phyloP scores from a whole-genome alignment of 2,113 vertebrate genomes.

The Sebastes schlegelii region DNA sequence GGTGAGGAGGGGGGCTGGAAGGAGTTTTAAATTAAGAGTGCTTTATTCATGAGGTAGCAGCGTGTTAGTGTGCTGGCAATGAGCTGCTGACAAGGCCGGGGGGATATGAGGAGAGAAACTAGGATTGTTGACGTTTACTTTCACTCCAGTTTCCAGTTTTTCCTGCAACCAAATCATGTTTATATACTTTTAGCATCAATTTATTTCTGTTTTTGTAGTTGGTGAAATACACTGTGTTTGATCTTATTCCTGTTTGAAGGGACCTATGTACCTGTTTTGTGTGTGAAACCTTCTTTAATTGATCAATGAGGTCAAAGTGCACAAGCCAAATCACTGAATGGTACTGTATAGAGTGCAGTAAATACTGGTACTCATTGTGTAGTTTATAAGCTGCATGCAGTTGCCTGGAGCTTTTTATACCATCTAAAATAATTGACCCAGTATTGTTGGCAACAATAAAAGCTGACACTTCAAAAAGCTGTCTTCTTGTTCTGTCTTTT shows the following conservation, averaged over 20 bases:
- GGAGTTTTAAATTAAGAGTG: background rate
- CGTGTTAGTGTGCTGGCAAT: background rate
- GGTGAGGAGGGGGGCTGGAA: slow-evolving; percentile 77
- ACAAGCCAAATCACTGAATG: slow-evolving; percentile 6
- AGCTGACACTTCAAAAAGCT: slow-evolving; percentile 50
- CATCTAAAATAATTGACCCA: slow-evolving; percentile 54
- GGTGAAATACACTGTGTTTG: background rate
- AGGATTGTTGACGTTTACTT: slow-evolving; percentile 1
- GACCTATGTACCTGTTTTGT: background rate
- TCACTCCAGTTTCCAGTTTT: background rate
- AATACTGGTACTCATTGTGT: slow-evolving; percentile 6
- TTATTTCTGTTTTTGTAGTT: background rate
- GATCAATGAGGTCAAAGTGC: background rate
- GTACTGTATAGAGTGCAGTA: background rate
- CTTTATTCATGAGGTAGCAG: slow-evolving; percentile 11
- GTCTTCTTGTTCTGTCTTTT: slow-evolving; percentile 25
- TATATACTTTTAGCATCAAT: background rate
- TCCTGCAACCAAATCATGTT: background rate
- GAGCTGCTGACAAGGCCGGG: background rate
- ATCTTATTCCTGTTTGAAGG: background rate
- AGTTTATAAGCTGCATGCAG: slow-evolving; percentile 14
- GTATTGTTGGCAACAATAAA: slow-evolving; percentile 47
- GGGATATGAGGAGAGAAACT: no score
- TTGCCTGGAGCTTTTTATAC: slow-evolving; percentile 35
- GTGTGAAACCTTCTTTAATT: background rate